phyloP scores from a whole-genome alignment of 2,888 invertebrate genomes.

The Deilephila porcellus region DNA sequence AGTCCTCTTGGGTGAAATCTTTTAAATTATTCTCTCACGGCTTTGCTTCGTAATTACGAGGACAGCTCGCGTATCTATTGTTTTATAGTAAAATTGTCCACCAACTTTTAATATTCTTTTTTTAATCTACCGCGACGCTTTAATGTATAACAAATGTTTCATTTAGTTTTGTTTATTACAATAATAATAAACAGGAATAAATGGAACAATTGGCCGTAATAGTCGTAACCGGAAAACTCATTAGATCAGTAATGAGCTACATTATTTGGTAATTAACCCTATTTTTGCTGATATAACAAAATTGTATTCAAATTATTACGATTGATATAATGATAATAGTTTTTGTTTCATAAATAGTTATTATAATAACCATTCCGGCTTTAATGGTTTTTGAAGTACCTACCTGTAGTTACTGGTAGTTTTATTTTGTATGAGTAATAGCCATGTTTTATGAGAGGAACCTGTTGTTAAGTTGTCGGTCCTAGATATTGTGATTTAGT shows the following conservation, averaged over 20 bases:
- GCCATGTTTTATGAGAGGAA: background rate
- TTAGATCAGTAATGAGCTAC: constrained; percentile 18
- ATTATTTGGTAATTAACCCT: constrained; percentile 11
- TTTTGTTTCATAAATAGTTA: constrained; percentile 6
- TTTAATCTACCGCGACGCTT: constrained; percentile 1
- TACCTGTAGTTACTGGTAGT: background rate
- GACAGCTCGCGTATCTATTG: constrained; percentile 41
- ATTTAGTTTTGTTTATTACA: constrained; percentile 14
- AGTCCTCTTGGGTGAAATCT: constrained; percentile 80
- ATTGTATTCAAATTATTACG: constrained; percentile 1
- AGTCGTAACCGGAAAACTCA: constrained; percentile 12
- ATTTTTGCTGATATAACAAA: constrained; percentile 11
- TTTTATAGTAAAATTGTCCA: constrained; percentile 23
- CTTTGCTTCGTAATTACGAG: constrained; percentile 72
- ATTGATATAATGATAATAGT: constrained; percentile 13
- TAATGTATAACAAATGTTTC: constrained; percentile 20
- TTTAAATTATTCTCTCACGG: constrained; percentile 80
- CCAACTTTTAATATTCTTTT: constrained; percentile 16
- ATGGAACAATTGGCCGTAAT: constrained; percentile 18
- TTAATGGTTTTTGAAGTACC: background rate
- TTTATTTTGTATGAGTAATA: background rate
- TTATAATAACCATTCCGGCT: background rate
- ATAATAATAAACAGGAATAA: constrained; percentile 4
- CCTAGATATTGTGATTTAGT: too few relatives aligned
- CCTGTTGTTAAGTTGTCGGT: too few relatives aligned